Evolutionary conservation across 2,888 invertebrate genomes (phyloP), one percentile per base, ranked within the genome.

Genomic region (Ecdyonurus torrentis): DNA sequence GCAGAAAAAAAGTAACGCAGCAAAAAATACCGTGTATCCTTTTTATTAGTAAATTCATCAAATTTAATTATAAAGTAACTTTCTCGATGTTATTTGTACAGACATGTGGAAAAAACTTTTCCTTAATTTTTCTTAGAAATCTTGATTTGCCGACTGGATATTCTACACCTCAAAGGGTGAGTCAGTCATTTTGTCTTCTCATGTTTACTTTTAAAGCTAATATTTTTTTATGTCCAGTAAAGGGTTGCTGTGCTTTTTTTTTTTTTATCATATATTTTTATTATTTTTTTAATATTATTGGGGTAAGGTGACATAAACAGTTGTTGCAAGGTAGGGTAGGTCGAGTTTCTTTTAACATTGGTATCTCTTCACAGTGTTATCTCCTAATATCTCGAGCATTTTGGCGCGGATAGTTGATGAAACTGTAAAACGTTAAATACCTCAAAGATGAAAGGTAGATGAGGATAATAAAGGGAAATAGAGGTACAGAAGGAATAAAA

Each of bases 161-260:
- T 55, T 5, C 22, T n/a, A 55, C 55, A 55, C 55, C 55, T 10
- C 55, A 55, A 22, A 55, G 55, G 55, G 55, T 55, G 55, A 55
- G 55, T 55, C 5, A 37, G 5, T 37, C 10, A 55, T 10, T 18
- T 55, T 55, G 5, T 55, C 55, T 55, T 55, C n/a, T 7, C 55
- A 18, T 55, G 55, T 55, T 7, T 18, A 50, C 50, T 50, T 50
- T 18, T 50, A 50, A 7, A 50, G 50, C 18, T 7, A 7, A 50
- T 18, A 18, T 18, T 50, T 18, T 50, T 18, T 7, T 7, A 50
- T 10, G 50, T 18, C 7, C n/a, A n/a, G n/a, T n/a, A n/a, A n/a
- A n/a, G n/a, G 50, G 7, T 50, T 7, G 50, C 50, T 50, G 10
- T 50, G 50, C 18, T 7, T 50, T 10, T 50, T 50, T 50, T 50